Conservation (phyloP, 2,113 vertebrate genomes). For the Engystomops pustulosus region DNA sequence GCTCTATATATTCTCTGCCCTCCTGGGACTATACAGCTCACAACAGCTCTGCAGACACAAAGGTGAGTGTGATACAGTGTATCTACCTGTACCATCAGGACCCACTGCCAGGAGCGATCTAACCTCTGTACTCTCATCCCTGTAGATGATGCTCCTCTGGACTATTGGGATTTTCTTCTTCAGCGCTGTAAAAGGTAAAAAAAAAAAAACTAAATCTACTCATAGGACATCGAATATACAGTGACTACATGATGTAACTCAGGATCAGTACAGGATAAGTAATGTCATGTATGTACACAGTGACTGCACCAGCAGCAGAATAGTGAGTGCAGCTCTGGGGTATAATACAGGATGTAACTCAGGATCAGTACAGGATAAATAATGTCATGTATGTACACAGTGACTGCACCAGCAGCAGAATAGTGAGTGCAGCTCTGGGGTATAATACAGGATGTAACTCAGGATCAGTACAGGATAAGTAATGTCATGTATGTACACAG, state of each 20-base stretch:
- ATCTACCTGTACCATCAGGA: neutral
- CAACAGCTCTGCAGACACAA: neutral
- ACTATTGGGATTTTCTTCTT: neutral
- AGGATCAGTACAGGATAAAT: no score
- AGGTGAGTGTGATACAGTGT: neutral
- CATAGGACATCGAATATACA: neutral
- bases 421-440: no score
- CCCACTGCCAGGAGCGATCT: neutral
- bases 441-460: no score
- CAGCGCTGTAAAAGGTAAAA: constrained; percentile 30
- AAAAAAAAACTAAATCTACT: neutral
- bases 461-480: no score
- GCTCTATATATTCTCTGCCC: neutral
- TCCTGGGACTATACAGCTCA: neutral
- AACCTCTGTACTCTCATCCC: neutral
- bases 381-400: no score
- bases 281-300: no score
- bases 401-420: no score
- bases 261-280: no score
- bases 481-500: no score
- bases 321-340: no score
- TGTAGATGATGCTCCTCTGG: constrained; percentile 37
- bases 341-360: no score
- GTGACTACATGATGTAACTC: neutral
- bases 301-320: no score